Evolutionary conservation across 2,113 vertebrate genomes (phyloP).

Genomic region (Melierax canorus): DNA sequence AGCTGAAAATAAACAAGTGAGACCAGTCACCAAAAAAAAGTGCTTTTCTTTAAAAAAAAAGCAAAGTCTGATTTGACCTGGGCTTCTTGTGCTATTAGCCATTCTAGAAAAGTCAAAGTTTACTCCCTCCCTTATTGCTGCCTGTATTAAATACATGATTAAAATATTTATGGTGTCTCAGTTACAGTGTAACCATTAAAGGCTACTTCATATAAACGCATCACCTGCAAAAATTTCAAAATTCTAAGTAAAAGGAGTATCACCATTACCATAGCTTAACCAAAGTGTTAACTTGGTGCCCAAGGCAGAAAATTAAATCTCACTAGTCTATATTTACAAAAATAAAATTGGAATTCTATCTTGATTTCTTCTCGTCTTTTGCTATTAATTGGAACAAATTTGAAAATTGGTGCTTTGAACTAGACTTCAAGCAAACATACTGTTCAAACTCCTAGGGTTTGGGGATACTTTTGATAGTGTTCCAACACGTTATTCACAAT

Average conservation of each 20-base stretch:
- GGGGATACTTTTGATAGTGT: not conserved
- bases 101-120: not conserved
- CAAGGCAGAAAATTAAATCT: not conserved
- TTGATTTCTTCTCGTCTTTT: not conserved
- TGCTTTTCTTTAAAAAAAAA: not conserved
- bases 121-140: not conserved
- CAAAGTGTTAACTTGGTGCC: not conserved
- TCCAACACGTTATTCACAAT: not conserved
- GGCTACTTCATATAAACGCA: not conserved
- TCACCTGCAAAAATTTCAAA: not conserved
- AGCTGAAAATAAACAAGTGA: not conserved
- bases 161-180: not conserved
- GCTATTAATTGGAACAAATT: not conserved
- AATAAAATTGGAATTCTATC: not conserved
- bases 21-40: not conserved
- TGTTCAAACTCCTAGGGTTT: not conserved
- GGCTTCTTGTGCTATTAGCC: not conserved
- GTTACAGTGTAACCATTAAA: not conserved
- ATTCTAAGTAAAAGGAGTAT: not conserved
- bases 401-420: not conserved
- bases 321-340: not conserved
- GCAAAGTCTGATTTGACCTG: not conserved
- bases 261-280: not conserved
- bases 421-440: not conserved
- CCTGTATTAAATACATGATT: not conserved